These are phyloP conservation scores for Atrichornis clamosus DNA, from an alignment of 2,113 vertebrate species.

Conservation along the genomic window DNA sequence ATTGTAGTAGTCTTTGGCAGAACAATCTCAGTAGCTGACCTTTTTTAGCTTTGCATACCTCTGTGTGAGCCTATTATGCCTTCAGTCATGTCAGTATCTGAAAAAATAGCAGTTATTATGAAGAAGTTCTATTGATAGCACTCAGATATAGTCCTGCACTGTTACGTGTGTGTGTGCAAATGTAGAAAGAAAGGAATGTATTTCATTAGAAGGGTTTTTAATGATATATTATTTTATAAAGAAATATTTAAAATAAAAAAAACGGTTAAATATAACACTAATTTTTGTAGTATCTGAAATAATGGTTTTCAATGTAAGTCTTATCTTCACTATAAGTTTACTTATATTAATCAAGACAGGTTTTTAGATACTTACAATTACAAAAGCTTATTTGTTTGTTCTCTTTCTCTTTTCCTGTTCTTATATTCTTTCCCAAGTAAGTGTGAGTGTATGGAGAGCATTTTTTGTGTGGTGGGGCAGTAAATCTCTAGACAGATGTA, in stretches of 20 bases:
- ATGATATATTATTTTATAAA: background rate
- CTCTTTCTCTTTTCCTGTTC: background rate
- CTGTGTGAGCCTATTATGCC: background rate
- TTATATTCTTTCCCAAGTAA: background rate
- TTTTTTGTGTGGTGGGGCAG: background rate
- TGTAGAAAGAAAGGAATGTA: background rate
- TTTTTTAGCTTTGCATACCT: background rate
- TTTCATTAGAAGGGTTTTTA: background rate
- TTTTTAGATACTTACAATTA: background rate
- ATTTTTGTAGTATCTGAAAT: background rate
- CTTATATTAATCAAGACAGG: background rate
- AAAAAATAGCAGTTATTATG: background rate
- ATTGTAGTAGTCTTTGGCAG: background rate
- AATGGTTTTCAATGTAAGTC: background rate
- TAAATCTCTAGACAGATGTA: background rate
- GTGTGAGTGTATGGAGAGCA: background rate
- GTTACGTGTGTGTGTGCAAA: background rate
- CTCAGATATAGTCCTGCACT: background rate
- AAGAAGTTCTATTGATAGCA: background rate
- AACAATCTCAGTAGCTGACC: background rate
- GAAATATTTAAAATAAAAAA: background rate
- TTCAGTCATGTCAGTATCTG: background rate
- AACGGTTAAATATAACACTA: background rate
- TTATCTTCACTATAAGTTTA: background rate
- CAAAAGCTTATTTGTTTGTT: background rate